A percentile compares a stretch with the other conserved stretches of the same genome.
phyloP scores from a whole-genome alignment of 2,113 vertebrate genomes.

The Misgurnus anguillicaudatus region DNA sequence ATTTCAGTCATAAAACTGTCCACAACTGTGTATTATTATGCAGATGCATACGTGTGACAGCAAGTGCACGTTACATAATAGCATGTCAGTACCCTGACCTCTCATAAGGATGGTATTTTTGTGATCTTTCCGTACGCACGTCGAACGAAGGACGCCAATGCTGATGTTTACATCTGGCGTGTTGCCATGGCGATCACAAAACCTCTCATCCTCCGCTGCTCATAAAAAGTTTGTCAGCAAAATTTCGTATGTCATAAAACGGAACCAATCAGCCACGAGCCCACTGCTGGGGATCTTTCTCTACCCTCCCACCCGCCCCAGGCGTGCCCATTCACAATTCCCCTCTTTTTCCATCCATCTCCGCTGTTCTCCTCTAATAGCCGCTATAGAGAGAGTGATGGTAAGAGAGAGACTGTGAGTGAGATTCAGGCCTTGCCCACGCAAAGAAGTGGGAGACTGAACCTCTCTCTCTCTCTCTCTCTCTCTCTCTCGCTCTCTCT shows the following conservation, averaged over 20 bases:
- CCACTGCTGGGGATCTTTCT: slow-evolving; percentile 10
- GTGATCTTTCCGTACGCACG: slow-evolving; percentile 46
- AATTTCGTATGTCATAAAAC: slow-evolving; percentile 35
- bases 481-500: slow-evolving; percentile 35
- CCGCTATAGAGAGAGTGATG: slow-evolving; percentile 32
- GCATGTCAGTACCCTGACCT: slow-evolving; percentile 43
- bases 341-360: slow-evolving; percentile 43
- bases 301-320: slow-evolving; percentile 13
- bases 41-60: neutral
- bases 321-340: slow-evolving; percentile 50
- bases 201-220: slow-evolving; percentile 40
- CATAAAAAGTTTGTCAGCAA: slow-evolving; percentile 36
- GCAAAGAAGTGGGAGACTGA: slow-evolving; percentile 59
- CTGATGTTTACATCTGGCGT: slow-evolving; percentile 56
- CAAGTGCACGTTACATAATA: slow-evolving; percentile 45
- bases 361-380: slow-evolving; percentile 48
- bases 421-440: slow-evolving; percentile 58
- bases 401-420: slow-evolving; percentile 43
- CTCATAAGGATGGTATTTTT: slow-evolving; percentile 40
- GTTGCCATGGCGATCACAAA: slow-evolving; percentile 48
- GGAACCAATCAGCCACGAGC: slow-evolving; percentile 44
- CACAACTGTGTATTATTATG: neutral
- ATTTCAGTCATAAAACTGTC: too few species aligned
- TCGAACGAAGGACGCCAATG: slow-evolving; percentile 47
- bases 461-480: slow-evolving; percentile 50